Percentiles rank a stretch among this genome's conserved stretches.
Conservation (phyloP, 2,797 vertebrate species). For the Centroberyx gerrardi region DNA sequence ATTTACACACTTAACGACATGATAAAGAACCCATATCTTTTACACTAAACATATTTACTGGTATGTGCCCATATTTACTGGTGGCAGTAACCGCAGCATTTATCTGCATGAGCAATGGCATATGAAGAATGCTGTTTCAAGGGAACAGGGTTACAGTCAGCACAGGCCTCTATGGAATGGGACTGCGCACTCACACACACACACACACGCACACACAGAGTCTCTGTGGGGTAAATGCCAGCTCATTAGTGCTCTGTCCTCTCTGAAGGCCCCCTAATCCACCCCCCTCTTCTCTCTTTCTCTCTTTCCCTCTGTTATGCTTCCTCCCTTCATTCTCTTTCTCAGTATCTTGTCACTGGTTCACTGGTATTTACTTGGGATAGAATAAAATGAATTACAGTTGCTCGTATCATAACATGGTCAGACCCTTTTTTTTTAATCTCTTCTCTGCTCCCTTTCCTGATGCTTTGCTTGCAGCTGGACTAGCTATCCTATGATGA, state of each 20-base stretch:
- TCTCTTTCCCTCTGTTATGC: conserved; percentile 40
- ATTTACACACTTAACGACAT: neutral
- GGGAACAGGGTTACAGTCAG: conserved; percentile 41
- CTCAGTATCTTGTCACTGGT: conserved; percentile 41
- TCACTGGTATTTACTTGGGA: conserved; percentile 34
- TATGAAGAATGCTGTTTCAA: conserved; percentile 18
- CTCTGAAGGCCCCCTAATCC: conserved; percentile 80
- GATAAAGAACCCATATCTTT: neutral
- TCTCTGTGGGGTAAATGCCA: conserved; percentile 74
- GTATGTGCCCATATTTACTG: neutral
- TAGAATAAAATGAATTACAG: conserved; percentile 5
- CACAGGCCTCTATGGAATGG: conserved; percentile 58
- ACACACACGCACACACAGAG: conserved; percentile 16
- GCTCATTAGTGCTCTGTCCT: conserved; percentile 80
- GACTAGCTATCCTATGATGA: neutral
- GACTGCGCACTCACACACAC: conserved; percentile 50
- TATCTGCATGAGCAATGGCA: conserved; percentile 19
- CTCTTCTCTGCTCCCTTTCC: conserved; percentile 28
- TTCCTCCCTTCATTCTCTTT: conserved; percentile 33
- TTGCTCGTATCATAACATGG: neutral
- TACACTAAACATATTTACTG: neutral
- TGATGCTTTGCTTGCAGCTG: conserved; percentile 41
- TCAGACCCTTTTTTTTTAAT: neutral
- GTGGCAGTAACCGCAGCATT: neutral
- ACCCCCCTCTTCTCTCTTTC: conserved; percentile 60